phyloP scores from a whole-genome alignment of 2,888 invertebrate genomes.

The Encarsia formosa region DNA sequence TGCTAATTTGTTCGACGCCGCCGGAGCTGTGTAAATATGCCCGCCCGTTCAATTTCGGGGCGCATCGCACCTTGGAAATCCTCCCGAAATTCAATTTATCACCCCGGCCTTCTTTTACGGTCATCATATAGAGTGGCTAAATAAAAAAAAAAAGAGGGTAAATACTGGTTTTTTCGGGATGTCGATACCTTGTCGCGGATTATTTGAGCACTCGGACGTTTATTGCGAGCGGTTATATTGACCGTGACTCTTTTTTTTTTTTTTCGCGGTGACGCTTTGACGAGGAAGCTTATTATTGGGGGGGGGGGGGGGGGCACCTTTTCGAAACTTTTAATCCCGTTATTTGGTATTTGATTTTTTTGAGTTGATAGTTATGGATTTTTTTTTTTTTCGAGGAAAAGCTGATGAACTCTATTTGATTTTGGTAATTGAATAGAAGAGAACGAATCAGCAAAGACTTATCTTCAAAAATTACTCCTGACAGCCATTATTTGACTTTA shows the following conservation, averaged over 20 bases:
- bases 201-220: constrained; percentile 13
- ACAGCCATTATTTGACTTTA: no score
- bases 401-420: no score
- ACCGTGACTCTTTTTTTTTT: not conserved
- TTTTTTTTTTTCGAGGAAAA: no score
- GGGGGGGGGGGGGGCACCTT: no score
- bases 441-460: no score
- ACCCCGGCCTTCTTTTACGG: not conserved
- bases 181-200: constrained; percentile 4
- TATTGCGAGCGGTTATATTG: constrained; percentile 11
- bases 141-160: not conserved
- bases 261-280: not conserved
- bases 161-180: no score
- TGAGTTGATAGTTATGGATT: no score
- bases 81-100: constrained; percentile 24
- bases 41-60: not conserved
- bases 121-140: constrained; percentile 7
- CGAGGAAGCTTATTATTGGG: no score
- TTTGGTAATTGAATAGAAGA: no score
- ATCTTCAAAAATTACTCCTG: no score
- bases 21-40: constrained; percentile 8
- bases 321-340: no score
- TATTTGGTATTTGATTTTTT: no score
- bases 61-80: constrained; percentile 8
- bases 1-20: constrained; percentile 7